A percentile compares a stretch with the other conserved stretches of the same genome.
phyloP scores from a whole-genome alignment of 1,140 invertebrate genomes.

The Saccostrea echinata region DNA sequence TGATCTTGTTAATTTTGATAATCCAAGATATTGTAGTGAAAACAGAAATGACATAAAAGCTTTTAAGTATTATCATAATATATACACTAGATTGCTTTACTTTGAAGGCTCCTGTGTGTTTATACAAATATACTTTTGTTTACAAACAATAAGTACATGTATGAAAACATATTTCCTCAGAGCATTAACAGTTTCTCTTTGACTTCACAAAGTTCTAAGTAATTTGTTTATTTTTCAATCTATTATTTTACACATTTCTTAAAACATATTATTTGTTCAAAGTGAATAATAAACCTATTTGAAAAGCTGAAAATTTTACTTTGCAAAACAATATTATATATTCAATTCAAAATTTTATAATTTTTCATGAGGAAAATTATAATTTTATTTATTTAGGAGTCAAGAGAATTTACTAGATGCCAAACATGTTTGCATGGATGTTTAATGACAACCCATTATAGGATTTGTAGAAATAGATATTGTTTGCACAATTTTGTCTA shows the following conservation, averaged over 20 bases:
- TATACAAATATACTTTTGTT: conserved; percentile 22
- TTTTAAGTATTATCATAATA: neutral
- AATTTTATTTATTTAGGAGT: too few relatives aligned
- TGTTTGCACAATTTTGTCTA: conserved; percentile 16
- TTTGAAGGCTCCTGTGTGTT: neutral
- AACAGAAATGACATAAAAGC: neutral
- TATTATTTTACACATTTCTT: neutral
- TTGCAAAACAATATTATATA: neutral
- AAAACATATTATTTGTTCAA: neutral
- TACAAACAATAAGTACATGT: neutral
- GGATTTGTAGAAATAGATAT: conserved; percentile 12
- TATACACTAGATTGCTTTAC: neutral
- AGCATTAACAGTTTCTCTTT: neutral
- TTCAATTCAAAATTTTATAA: neutral
- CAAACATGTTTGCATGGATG: neutral
- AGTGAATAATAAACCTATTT: neutral
- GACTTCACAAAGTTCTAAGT: neutral
- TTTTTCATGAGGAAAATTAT: neutral
- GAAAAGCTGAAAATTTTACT: neutral
- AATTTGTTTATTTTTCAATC: neutral
- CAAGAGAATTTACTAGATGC: neutral
- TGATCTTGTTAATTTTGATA: neutral
- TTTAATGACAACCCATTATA: conserved; percentile 18
- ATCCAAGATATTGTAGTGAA: neutral
- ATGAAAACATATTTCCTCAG: neutral